Conservation (phyloP, 2,113 vertebrate genomes). For the Nothobranchius furzeri region DNA sequence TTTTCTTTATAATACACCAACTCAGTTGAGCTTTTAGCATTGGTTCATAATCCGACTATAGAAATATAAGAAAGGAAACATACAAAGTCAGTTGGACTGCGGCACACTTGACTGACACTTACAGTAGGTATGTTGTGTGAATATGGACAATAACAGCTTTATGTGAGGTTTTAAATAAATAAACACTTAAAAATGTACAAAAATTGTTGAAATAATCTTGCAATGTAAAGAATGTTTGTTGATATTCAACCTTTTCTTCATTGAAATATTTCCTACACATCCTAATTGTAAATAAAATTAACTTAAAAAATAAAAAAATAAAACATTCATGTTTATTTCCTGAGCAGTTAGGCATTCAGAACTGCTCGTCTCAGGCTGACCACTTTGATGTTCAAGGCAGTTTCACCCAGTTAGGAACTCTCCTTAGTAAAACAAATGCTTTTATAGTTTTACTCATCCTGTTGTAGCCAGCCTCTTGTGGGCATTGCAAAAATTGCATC, state of each 20-base stretch:
- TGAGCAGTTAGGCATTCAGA: not conserved
- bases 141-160: not conserved
- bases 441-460: not conserved
- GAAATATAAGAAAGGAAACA: too few species aligned
- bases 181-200: too few species aligned
- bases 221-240: not conserved
- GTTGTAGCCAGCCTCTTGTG: slow-evolving; percentile 30
- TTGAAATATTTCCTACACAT: not conserved
- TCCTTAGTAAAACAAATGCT: not conserved
- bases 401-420: not conserved
- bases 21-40: too few species aligned
- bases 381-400: not conserved
- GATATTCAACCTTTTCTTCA: not conserved
- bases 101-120: too few species aligned
- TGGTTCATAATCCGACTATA: too few species aligned
- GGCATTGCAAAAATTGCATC: slow-evolving; percentile 9
- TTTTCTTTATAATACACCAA: too few species aligned
- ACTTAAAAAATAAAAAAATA: not conserved
- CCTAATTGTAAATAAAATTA: not conserved
- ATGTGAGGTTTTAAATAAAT: too few species aligned
- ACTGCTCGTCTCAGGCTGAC: not conserved
- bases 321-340: not conserved
- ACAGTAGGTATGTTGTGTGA: too few species aligned
- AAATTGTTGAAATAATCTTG: too few species aligned
- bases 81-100: too few species aligned